Base-by-base conservation (phyloP, 2,113 vertebrate genomes). In the Xiphophorus hellerii region DNA sequence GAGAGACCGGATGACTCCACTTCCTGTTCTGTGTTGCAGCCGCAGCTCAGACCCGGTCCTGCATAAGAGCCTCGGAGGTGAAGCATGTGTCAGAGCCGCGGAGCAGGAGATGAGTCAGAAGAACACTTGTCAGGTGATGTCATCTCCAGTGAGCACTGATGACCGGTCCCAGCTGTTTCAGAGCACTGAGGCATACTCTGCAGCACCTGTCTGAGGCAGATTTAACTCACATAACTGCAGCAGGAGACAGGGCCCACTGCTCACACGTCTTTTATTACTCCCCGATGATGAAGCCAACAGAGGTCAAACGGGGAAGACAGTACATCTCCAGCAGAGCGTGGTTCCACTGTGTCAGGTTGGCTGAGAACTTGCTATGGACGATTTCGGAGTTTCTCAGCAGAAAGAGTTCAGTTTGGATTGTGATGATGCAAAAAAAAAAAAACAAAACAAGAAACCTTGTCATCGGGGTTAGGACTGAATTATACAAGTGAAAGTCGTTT, bases 91-190 rank as follows among this genome's bases (percentile, higher is more conserved):
- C 87, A 76, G 82, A 88, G 90, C 81, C 78, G 82, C 87, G 74
- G 71, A 70, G 75, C 67, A 58, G 86, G 67, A 84, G 91, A 87
- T 92, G 93, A 94, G 85, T 93, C 92, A 93, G 90, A 89, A 80
- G 83, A 81, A 90, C 90, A 93, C 89, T 89, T 93, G 92, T 91
- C 87, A 88, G 91, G 88, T 94, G 94, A 94, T 93, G 92, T 94
- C 94, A 94, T 93, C 87, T 83, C 77, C 83, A 88, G 81, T 71
- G 84, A 92, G 87, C 74, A 51, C 76, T 87, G 91, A 91, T 91
- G 87, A 88, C 88, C 68, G 68, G 85, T 73, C 87, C 81, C 90
- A 92, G 90, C 92, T 93, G 91, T 91, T 91, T 84, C 48, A 62
- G 87, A 69, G 88, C 83, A 84, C 69, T 84, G 88, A 90, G 83